phyloP scores from a whole-genome alignment of 2,797 vertebrate species.

The Myripristis jacobus region DNA sequence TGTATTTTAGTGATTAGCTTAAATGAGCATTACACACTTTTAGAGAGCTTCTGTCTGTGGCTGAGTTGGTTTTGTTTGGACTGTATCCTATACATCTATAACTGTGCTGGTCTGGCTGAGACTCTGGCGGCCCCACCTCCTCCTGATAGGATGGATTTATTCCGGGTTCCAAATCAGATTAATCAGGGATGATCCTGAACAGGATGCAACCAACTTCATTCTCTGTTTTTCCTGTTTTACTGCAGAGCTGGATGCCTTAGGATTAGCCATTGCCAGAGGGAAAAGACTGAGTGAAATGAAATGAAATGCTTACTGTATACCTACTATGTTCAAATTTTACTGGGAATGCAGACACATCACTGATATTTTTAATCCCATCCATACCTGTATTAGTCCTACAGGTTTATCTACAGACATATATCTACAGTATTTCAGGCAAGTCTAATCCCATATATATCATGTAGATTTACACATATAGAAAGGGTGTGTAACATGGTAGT shows the following conservation, averaged over 20 bases:
- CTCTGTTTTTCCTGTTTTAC: not conserved
- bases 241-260: not conserved
- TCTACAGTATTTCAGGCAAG: too few relatives aligned
- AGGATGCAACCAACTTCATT: slow-evolving; percentile 2
- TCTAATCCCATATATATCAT: too few relatives aligned
- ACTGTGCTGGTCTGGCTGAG: not conserved
- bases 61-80: not conserved
- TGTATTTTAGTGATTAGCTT: not conserved
- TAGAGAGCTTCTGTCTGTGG: not conserved
- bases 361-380: not conserved
- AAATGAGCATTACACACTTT: not conserved
- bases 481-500: not conserved
- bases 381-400: too few relatives aligned
- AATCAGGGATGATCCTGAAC: slow-evolving; percentile 11
- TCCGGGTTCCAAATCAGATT: slow-evolving; percentile 16
- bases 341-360: not conserved
- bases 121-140: not conserved
- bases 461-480: not conserved
- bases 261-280: not conserved
- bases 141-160: slow-evolving; percentile 2
- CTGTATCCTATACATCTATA: not conserved
- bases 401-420: too few relatives aligned
- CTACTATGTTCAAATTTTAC: not conserved
- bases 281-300: not conserved
- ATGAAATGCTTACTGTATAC: not conserved